Evolutionary conservation across 2,888 invertebrate species (phyloP).

Genomic region (Napeogenes inachia): DNA sequence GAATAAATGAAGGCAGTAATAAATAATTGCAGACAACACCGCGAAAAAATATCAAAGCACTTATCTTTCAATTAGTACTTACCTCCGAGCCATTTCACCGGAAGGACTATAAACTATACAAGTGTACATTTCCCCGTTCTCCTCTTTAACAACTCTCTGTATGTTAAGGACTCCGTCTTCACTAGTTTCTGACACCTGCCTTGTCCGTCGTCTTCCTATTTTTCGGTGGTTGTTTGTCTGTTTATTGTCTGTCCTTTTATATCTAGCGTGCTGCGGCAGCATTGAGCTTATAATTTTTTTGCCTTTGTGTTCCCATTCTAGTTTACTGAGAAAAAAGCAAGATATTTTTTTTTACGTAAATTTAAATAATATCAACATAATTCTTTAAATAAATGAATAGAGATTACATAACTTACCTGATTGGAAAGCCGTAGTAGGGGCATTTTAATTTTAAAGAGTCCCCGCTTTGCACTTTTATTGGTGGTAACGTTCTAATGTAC

Average conservation of each 20-base stretch:
- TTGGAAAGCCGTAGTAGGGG: conserved; percentile 91
- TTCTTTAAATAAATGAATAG: no score
- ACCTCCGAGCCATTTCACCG: conserved; percentile 85
- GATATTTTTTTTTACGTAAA: not conserved
- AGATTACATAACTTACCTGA: conserved; percentile 62
- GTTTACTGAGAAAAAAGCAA: conserved; percentile 44
- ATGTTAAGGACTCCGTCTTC: conserved; percentile 79
- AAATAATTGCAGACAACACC: no score
- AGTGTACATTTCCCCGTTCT: conserved; percentile 88
- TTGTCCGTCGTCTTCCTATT: conserved; percentile 50
- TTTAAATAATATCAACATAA: not conserved
- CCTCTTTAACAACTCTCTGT: conserved; percentile 76
- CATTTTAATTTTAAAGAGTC: conserved; percentile 85
- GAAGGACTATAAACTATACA: conserved; percentile 86
- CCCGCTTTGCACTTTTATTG: conserved; percentile 88
- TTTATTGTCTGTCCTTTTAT: conserved; percentile 48
- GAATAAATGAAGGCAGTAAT: no score
- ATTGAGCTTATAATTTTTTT: conserved; percentile 56
- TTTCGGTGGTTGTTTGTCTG: conserved; percentile 31
- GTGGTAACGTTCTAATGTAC: conserved; percentile 84
- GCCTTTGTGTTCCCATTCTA: conserved; percentile 72
- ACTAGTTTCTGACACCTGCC: conserved; percentile 56
- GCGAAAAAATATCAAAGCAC: no score
- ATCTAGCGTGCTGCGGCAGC: conserved; percentile 57
- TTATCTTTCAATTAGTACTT: conserved; percentile 8